A percentile compares a stretch with the other conserved stretches of the same genome.
phyloP scores from a whole-genome alignment of 2,113 vertebrate species.

The Prinia subflava region DNA sequence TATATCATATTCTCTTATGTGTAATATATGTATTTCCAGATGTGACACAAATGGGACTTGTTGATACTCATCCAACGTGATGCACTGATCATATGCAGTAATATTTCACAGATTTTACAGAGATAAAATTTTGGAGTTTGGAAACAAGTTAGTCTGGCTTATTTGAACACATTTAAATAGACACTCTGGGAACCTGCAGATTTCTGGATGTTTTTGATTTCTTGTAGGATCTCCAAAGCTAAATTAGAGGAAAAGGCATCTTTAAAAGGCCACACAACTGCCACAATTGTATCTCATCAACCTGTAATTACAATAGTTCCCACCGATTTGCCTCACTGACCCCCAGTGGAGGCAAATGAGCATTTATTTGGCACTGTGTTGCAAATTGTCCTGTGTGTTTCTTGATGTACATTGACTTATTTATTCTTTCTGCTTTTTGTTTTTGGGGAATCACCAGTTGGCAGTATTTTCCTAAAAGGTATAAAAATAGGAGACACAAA shows the following conservation, averaged over 20 bases:
- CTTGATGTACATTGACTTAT: not conserved
- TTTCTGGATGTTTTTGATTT: not conserved
- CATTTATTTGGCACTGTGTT: not conserved
- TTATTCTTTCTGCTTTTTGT: not conserved
- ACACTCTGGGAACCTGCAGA: not conserved
- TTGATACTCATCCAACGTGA: not conserved
- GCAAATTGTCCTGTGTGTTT: not conserved
- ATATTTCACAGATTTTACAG: not conserved
- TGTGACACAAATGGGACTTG: not conserved
- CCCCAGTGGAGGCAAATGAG: not conserved
- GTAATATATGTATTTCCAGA: not conserved
- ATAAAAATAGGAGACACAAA: not conserved
- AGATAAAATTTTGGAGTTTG: not conserved
- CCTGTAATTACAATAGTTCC: constrained; percentile 25
- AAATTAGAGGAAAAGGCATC: not conserved
- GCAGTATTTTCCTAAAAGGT: not conserved
- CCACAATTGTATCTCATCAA: constrained; percentile 9
- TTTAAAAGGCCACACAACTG: not conserved
- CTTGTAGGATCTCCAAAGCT: constrained; percentile 5
- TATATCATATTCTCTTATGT: not conserved
- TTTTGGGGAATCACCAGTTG: not conserved
- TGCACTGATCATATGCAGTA: not conserved
- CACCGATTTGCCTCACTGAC: constrained; percentile 20
- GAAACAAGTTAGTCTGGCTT: not conserved
- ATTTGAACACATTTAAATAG: not conserved